Conservation (phyloP, 2,113 vertebrate species). For the Corvus moneduloides region DNA sequence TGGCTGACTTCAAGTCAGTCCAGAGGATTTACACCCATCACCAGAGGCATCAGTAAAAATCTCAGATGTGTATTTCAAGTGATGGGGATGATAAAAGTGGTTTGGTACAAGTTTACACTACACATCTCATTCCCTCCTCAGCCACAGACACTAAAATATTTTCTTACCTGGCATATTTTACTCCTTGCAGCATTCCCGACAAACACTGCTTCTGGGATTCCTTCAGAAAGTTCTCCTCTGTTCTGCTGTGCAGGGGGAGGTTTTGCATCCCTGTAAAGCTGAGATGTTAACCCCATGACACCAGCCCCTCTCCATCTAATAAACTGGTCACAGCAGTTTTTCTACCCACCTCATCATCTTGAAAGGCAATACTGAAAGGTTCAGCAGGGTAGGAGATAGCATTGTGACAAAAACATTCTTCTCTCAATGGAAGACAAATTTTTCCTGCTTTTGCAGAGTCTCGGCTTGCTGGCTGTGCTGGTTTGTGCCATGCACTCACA, state of each 20-base stretch:
- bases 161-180: neutral
- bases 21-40: neutral
- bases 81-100: neutral
- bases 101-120: neutral
- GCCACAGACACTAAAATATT: neutral
- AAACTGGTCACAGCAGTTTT: neutral
- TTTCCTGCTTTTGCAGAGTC: neutral
- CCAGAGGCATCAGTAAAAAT: neutral
- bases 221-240: neutral
- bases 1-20: neutral
- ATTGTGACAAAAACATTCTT: neutral
- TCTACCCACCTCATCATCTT: neutral
- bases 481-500: neutral
- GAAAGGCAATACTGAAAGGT: neutral
- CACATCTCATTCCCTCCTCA: neutral
- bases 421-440: neutral
- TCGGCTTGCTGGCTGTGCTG: rapidly evolving
- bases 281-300: neutral
- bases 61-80: neutral
- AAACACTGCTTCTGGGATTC: neutral
- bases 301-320: neutral
- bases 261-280: neutral
- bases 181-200: neutral
- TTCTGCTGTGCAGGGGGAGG: neutral
- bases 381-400: neutral